phyloP scores from a whole-genome alignment of 2,113 vertebrate species.

The Plecturocebus donacophilus region DNA sequence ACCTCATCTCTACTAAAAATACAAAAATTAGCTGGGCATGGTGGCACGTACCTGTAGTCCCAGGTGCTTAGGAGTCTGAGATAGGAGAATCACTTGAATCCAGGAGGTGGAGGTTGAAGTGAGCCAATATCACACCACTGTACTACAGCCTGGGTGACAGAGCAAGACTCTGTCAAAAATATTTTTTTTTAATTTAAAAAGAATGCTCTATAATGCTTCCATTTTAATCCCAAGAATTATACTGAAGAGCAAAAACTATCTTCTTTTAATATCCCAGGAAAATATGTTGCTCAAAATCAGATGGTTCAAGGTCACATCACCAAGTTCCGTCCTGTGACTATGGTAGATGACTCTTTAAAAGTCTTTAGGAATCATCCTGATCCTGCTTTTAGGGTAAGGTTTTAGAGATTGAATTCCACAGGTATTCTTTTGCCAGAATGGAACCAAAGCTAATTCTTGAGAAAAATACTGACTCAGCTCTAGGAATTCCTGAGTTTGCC shows the following conservation, averaged over 20 bases:
- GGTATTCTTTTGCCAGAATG: not conserved
- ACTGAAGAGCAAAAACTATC: not conserved
- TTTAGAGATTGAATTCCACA: not conserved
- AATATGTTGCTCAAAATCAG: not conserved
- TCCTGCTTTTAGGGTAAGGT: not conserved
- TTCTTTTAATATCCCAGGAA: not conserved
- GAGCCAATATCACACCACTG: too few species aligned
- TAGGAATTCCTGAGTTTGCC: not conserved
- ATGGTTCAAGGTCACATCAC: not conserved
- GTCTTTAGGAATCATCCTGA: not conserved
- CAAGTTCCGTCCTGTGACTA: not conserved
- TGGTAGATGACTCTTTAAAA: not conserved
- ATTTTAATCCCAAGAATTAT: constrained; percentile 33
- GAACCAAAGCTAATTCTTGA: not conserved
- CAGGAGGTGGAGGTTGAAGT: too few species aligned
- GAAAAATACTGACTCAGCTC: not conserved
- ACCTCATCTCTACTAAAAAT: too few species aligned
- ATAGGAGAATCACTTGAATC: too few species aligned
- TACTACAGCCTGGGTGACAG: too few species aligned
- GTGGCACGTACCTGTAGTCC: too few species aligned
- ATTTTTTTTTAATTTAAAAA: too few species aligned
- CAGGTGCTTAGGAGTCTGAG: too few species aligned
- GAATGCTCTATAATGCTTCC: not conserved
- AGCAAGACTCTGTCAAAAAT: too few species aligned
- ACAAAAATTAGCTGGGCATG: too few species aligned